Evolutionary conservation across 30 jellyfish, hydroid and myxozoan genomes (phyloP), one percentile per base, ranked within the genome.

Genomic region (Sanderia malayensis): DNA sequence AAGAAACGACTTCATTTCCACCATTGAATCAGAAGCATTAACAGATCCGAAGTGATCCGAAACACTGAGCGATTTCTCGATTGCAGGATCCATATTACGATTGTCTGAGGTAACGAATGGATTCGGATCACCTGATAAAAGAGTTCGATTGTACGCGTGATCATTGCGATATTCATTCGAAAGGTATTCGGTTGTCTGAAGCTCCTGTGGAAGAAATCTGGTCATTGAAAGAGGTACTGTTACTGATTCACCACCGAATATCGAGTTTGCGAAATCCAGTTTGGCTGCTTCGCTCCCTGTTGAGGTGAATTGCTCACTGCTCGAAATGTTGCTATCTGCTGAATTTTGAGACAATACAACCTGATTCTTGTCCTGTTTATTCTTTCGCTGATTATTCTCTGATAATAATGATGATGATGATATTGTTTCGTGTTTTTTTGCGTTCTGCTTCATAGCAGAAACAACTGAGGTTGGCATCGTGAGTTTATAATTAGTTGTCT

Each of bases 211-310:
- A 65, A 77, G 37, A 21, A 77, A 77, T 21, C 80, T 57, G 27
- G 89, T 77, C 89, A 77, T 77, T 22, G 89, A 77, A 18, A 77
- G 72, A 15, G 89, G 89, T 27, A 77, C 78, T 17, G 89, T 28
- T n/a, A 77, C 81, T 19, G 74, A 24, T 4, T 78, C 89, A 7
- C 81, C 31, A 45, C 89, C 70, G 80, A 77, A 77, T 1, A 77
- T 77, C 4, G 81, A 67, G 18, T 32, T 25, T 19, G 59, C 9
- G 0, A 28, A 15, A 31, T 70, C 83, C 18, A 55, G 41, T 2
- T 22, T 68, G 6, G 55, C 2, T 27, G 27, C 29, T 10, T 25
- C 80, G 49, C 30, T 29, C 30, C 19, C 11, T 62, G 28, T 19
- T 31, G 46, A 4, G 19, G 22, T 25, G 55, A 6, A 22, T 24